Evolutionary conservation across 37 sponge, comb jelly and placozoan genomes (phyloP), one percentile per base, ranked within the genome.

Genomic region (Beroe ovata): DNA sequence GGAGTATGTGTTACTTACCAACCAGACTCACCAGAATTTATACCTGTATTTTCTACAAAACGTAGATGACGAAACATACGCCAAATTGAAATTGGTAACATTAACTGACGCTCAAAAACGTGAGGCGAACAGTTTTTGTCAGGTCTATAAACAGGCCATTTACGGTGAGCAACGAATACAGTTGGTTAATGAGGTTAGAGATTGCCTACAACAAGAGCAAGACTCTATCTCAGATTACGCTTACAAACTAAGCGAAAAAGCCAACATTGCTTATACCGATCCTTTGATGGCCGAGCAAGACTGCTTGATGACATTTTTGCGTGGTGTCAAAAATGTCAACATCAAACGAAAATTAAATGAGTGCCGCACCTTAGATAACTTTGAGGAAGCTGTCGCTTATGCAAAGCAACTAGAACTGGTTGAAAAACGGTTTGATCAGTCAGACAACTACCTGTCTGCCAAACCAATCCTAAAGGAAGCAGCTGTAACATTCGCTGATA

Each of bases 401-500:
- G 63, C 63, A 4, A 62, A 62, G 21, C 63, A 26, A 26, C 29
- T 62, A 62, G 63, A 62, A 62, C 23, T 25, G 21, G 63, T 62
- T 47, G 54, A 47, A 47, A 47, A 47, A 16, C 28, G 28, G 29
- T 25, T 62, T 26, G 63, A 62, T 26, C 28, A 62, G 29, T 26
- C 63, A 62, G 63, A 20, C 63, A 62, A 62, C 11, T 47, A 47
- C 54, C 54, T 47, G 54, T 47, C 54, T 62, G 29, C 63, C 21
- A 25, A 26, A 20, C 21, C 63, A 26, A 62, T 62, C 19, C 63
- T 62, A 6, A 62, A 62, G 29, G 28, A 62, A 62, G 63, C 23
- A 62, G 29, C 63, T 20, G 63, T 62, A 62, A 62, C 63, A 62
- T 62, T 62, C 54, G 54, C 54, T 47, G 54, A 47, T 47, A 47